These are phyloP conservation scores for Macrochelys suwanniensis DNA, from an alignment of 2,797 vertebrate genomes.

Conservation along the genomic window DNA sequence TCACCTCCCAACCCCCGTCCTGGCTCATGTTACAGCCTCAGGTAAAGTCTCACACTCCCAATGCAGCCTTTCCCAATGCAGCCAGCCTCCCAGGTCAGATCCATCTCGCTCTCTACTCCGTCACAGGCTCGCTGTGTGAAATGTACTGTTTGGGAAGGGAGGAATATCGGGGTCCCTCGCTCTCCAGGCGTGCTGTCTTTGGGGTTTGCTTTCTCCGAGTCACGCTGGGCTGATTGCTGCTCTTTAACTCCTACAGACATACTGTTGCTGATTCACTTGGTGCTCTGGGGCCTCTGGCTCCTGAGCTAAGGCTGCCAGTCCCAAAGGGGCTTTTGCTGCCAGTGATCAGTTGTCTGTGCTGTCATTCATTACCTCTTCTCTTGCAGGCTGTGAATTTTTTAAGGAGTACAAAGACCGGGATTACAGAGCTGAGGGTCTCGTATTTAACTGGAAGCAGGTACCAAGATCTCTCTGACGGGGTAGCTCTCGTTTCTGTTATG, in stretches of 20 bases:
- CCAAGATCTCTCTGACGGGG: neutral
- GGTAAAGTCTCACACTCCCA: no score
- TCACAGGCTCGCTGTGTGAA: neutral
- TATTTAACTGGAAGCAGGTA: slow-evolving; percentile 99
- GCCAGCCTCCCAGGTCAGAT: no score
- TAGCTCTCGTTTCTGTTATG: neutral
- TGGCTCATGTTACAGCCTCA: no score
- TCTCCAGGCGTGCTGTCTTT: neutral
- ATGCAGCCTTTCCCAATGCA: no score
- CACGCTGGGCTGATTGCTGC: neutral
- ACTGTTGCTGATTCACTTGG: slow-evolving; percentile 34
- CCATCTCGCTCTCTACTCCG: no score
- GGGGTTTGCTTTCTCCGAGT: slow-evolving; percentile 1
- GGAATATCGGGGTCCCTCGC: neutral
- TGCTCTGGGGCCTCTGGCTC: slow-evolving; percentile 6
- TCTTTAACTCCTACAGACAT: slow-evolving; percentile 40
- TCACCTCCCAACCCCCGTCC: no score
- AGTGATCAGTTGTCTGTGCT: neutral
- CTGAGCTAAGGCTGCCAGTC: neutral
- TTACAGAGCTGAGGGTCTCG: slow-evolving; percentile 95
- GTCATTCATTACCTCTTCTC: slow-evolving; percentile 50
- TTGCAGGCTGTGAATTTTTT: slow-evolving; percentile 98
- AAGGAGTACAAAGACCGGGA: slow-evolving; percentile 98
- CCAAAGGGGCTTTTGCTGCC: slow-evolving; percentile 8
- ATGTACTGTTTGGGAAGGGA: neutral